phyloP scores from a whole-genome alignment of 2,797 vertebrate genomes.

The Hyperoplus immaculatus region DNA sequence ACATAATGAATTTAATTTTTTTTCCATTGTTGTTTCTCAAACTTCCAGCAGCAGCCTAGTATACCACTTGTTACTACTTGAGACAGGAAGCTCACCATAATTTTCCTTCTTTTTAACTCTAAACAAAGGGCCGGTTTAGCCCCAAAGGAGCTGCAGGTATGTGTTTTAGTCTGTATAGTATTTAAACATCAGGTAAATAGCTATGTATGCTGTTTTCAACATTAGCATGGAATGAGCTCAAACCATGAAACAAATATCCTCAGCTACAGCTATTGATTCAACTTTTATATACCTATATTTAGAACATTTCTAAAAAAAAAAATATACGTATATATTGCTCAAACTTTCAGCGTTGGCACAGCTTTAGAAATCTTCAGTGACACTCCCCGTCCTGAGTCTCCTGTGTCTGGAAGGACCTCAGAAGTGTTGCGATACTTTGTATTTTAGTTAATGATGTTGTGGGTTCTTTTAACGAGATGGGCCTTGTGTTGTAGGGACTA shows the following conservation, averaged over 20 bases:
- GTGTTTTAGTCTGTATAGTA: not conserved
- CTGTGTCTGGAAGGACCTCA: not conserved
- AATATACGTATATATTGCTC: not conserved
- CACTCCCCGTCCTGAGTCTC: not conserved
- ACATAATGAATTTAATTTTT: constrained; percentile 51
- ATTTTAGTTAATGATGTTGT: not conserved
- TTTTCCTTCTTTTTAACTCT: not conserved
- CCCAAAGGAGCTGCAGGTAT: not conserved
- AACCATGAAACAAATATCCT: not conserved
- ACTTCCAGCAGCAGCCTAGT: constrained; percentile 21
- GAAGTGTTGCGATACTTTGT: not conserved
- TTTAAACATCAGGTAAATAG: not conserved
- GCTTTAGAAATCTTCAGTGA: constrained; percentile 1
- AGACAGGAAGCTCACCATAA: not conserved
- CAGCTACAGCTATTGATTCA: not conserved
- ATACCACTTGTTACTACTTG: constrained; percentile 10
- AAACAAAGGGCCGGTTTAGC: not conserved
- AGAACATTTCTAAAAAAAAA: too few species aligned
- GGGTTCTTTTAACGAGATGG: not conserved
- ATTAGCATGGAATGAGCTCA: not conserved
- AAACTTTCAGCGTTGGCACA: constrained; percentile 2
- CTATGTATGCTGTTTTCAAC: not conserved
- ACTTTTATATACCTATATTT: not conserved
- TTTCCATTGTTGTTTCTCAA: constrained; percentile 23
- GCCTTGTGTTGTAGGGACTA: not conserved